phyloP scores from a whole-genome alignment of 2,888 invertebrate species.

The Coenonympha glycerion region DNA sequence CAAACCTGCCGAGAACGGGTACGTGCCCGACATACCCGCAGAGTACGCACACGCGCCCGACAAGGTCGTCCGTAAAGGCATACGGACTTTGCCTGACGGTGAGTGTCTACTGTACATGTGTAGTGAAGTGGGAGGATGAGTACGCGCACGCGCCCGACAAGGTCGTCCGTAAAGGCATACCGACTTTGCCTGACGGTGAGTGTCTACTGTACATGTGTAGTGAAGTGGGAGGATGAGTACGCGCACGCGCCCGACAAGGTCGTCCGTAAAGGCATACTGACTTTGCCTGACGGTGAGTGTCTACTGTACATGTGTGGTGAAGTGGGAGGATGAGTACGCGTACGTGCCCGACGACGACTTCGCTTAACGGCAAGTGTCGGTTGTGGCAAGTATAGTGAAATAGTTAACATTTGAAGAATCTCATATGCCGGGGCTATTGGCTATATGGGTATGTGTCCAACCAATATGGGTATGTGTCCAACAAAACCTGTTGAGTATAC shows the following conservation, averaged over 20 bases:
- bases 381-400: not conserved
- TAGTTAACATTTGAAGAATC: too few relatives aligned
- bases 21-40: not conserved
- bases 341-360: not conserved
- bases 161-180: conserved; percentile 86
- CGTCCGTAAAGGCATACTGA: conserved; percentile 1
- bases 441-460: too few relatives aligned
- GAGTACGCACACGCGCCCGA: not conserved
- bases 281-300: conserved; percentile 20
- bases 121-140: conserved; percentile 84
- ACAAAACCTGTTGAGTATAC: too few relatives aligned
- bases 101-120: conserved; percentile 17
- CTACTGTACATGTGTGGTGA: not conserved
- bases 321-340: not conserved
- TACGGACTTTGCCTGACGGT: conserved; percentile 1
- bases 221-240: conserved; percentile 43
- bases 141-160: not conserved
- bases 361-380: conserved; percentile 21
- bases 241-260: not conserved
- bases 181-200: conserved; percentile 96
- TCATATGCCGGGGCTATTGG: too few relatives aligned
- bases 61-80: not conserved
- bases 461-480: too few relatives aligned
- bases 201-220: too few relatives aligned
- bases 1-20: too few relatives aligned